Conservation (phyloP, 2,797 vertebrate genomes). For the Sciurus carolinensis region DNA sequence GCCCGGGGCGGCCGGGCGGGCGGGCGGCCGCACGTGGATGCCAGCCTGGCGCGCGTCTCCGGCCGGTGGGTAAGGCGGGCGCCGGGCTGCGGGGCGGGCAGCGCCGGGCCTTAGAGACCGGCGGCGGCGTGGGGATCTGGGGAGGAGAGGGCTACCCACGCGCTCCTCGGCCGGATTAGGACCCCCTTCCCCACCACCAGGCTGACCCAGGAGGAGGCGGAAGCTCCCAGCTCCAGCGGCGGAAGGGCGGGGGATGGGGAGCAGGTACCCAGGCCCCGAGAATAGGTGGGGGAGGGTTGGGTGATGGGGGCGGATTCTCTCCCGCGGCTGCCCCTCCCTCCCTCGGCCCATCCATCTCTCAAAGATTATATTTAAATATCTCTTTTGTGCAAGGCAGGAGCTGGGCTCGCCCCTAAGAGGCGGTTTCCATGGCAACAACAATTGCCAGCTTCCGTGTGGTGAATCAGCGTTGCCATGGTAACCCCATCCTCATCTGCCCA, state of each 20-base stretch:
- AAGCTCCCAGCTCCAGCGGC: neutral
- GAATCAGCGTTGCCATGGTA: slow-evolving; percentile 90
- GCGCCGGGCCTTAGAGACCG: too few species aligned
- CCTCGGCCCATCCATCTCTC: slow-evolving; percentile 61
- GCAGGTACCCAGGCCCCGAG: neutral
- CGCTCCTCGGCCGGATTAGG: slow-evolving; percentile 37
- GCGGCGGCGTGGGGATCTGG: neutral
- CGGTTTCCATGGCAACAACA: slow-evolving; percentile 90
- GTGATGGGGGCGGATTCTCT: slow-evolving; percentile 41
- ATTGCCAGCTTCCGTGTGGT: slow-evolving; percentile 92
- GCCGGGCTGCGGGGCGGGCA: neutral
- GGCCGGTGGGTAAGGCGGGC: slow-evolving; percentile 55
- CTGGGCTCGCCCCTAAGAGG: slow-evolving; percentile 89
- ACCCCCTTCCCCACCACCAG: neutral
- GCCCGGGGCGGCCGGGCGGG: neutral
- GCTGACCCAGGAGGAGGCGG: slow-evolving; percentile 13
- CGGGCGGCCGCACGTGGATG: slow-evolving; percentile 65
- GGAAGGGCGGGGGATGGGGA: neutral
- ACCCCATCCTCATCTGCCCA: slow-evolving; percentile 88
- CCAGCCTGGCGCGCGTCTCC: slow-evolving; percentile 64
- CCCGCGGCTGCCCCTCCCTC: slow-evolving; percentile 16
- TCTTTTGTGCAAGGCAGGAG: slow-evolving; percentile 88
- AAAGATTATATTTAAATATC: slow-evolving; percentile 89
- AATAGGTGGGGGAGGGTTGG: slow-evolving; percentile 57
- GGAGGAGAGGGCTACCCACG: slow-evolving; percentile 52